Conservation (phyloP, 2,113 vertebrate genomes). For the Crotalus viridis region DNA sequence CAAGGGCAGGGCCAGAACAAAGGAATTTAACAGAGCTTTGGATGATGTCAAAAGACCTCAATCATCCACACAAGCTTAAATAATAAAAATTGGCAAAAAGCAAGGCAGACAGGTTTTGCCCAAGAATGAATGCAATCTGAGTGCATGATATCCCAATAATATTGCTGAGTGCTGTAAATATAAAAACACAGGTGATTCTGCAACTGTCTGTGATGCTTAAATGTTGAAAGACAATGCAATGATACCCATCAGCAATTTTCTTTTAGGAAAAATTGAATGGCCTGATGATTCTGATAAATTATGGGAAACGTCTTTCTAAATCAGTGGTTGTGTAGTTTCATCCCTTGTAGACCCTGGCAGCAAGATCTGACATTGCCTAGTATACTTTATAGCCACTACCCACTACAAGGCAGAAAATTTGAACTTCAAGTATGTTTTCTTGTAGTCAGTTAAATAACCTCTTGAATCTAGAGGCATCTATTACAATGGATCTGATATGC, state of each 20-base stretch:
- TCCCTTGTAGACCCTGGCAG: not conserved
- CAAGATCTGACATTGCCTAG: not conserved
- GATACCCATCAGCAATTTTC: not conserved
- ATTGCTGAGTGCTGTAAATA: not conserved
- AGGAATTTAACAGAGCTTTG: not conserved
- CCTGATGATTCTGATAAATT: not conserved
- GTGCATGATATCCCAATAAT: not conserved
- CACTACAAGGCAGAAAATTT: not conserved
- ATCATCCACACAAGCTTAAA: not conserved
- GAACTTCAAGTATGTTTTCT: not conserved
- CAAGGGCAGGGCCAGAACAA: not conserved
- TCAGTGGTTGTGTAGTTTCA: not conserved
- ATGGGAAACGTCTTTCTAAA: not conserved
- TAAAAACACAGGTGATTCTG: not conserved
- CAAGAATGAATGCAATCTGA: not conserved
- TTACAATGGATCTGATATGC: too few relatives aligned
- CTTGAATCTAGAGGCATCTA: not conserved
- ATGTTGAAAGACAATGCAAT: not conserved
- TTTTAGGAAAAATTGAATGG: not conserved
- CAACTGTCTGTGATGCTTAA: not conserved
- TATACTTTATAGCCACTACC: not conserved
- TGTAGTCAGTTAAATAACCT: not conserved
- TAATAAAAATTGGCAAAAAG: not conserved
- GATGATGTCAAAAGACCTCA: not conserved
- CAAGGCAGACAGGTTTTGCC: not conserved